Evolutionary conservation across 2,113 vertebrate species (phyloP), one percentile per base, ranked within the genome.

Genomic region (Budorcas taxicolor): DNA sequence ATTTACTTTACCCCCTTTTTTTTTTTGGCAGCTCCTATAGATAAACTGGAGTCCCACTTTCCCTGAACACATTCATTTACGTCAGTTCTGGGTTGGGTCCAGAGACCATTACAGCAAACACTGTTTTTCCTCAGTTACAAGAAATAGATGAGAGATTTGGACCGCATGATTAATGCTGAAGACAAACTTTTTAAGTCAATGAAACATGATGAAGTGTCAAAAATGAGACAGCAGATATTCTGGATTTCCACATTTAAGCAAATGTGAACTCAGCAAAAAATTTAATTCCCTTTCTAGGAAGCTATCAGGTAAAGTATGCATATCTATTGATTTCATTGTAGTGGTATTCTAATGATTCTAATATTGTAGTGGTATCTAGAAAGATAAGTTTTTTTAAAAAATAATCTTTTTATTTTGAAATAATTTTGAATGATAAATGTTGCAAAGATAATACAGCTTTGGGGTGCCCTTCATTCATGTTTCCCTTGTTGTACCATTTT

Each of bases 91-190:
- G 53, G 27, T 50, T 95, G 25, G 6, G 1, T 85, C 91, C 90
- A 43, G 50, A 88, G 16, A 76, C 27, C 17, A 62, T 84, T 88
- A 88, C 31, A 53, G 40, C 74, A 90, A 90, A 82, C 2, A 7
- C 23, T 91, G 33, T 27, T 88, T 89, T 87, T 85, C 89, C 82
- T 89, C 57, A 91, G 62, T 97, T 98, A 90, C 62, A 89, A 93
- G 94, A 97, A 97, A 60, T 78, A 74, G 62, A 80, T 23, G 57
- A 91, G 43, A 43, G 36, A 78, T 76, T 94, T 87, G 45, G 25
- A 52, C 17, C 52, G 5, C 23, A 15, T 67, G 47, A 96, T 95
- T 76, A 90, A 90, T 67, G 74, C 4, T 55, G n/a, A 92, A 84
- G 53, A 23, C 55, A 78, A 92, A 82, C 13, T 50, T 45, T 21